A percentile compares a stretch with the other conserved stretches of the same genome.
phyloP scores from a whole-genome alignment of 53 echinoderm and acorn worm genomes.

The Hippasteria phrygiana region DNA sequence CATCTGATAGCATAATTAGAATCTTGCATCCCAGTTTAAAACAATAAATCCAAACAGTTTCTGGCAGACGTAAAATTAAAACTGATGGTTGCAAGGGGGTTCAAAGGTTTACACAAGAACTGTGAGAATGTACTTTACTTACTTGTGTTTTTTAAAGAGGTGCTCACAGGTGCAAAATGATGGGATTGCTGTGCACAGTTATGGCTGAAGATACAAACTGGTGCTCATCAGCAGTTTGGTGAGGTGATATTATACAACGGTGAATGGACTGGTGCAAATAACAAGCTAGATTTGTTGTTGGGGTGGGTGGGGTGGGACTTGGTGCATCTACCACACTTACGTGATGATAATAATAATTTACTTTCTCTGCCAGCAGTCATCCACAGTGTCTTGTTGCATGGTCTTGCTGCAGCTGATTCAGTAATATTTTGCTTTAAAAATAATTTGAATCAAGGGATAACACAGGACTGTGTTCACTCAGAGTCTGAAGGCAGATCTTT shows the following conservation, averaged over 20 bases:
- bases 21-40: too few species aligned
- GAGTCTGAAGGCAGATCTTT: too few species aligned
- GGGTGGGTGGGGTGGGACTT: too few species aligned
- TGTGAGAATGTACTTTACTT: not conserved
- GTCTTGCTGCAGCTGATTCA: too few species aligned
- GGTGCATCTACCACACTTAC: too few species aligned
- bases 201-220: not conserved
- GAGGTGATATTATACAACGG: not conserved
- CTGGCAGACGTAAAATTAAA: too few species aligned
- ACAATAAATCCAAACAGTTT: too few species aligned
- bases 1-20: not conserved
- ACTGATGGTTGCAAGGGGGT: too few species aligned
- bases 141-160: slow-evolving; percentile 1
- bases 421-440: too few species aligned
- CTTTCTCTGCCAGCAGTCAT: not conserved
- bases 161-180: slow-evolving; percentile 48
- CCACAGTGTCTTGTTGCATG: not conserved
- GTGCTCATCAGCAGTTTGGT: slow-evolving; percentile 32
- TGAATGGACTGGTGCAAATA: slow-evolving; percentile 28
- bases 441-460: too few species aligned
- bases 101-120: not conserved
- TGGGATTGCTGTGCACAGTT: slow-evolving; percentile 37
- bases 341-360: too few species aligned
- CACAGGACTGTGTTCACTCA: not conserved
- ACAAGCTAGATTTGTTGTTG: not conserved